These are phyloP conservation scores for Brachionus sp. DNA, from an alignment of 1,140 invertebrate genomes.

Conservation along the genomic window DNA sequence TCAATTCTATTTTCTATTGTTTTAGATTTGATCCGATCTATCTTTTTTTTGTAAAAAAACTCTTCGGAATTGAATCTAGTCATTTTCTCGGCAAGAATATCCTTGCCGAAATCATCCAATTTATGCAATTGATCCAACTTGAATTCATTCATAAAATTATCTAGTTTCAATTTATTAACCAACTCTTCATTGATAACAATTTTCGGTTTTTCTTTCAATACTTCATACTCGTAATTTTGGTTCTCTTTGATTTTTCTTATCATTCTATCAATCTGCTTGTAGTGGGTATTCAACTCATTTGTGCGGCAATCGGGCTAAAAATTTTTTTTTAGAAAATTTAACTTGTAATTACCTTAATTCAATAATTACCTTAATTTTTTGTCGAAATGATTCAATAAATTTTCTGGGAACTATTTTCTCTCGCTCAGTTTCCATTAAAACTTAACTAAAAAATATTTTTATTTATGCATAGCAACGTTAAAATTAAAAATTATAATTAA, in stretches of 20 bases:
- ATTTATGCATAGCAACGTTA: background rate
- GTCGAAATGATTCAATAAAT: background rate
- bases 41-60: background rate
- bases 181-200: background rate
- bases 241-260: background rate
- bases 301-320: background rate
- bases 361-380: background rate
- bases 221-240: background rate
- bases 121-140: background rate
- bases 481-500: background rate
- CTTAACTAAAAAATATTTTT: background rate
- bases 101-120: background rate
- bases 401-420: background rate
- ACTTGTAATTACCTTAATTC: no score
- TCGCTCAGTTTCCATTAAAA: background rate
- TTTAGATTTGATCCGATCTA: constrained; percentile 8
- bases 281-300: background rate
- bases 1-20: background rate
- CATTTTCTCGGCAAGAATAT: background rate
- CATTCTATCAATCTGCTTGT: background rate
- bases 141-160: background rate
- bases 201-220: background rate
- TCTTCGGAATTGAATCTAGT: background rate
- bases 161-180: background rate
- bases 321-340: background rate